These are phyloP conservation scores for Podarcis cretensis DNA, from an alignment of 2,113 vertebrate genomes.

Conservation along the genomic window DNA sequence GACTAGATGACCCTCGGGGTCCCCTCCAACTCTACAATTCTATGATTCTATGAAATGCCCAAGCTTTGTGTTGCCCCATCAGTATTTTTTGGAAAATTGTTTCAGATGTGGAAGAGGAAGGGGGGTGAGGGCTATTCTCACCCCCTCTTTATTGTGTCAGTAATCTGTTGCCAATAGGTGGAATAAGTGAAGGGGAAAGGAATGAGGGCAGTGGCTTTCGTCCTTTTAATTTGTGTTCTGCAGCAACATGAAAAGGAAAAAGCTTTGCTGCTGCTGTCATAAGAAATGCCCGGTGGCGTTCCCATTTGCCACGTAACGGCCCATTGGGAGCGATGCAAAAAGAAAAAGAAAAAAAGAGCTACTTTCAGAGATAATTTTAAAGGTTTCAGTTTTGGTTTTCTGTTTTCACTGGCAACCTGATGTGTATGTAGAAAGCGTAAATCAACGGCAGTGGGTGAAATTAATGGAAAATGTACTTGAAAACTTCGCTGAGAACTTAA, in stretches of 20 bases:
- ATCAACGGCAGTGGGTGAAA: conserved; percentile 48
- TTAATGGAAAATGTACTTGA: conserved; percentile 49
- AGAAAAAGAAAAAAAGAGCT: conserved; percentile 36
- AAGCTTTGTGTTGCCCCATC: neutral
- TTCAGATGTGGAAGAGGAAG: too few relatives aligned
- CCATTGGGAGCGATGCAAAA: neutral
- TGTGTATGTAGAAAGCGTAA: conserved; percentile 46
- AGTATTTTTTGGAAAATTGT: neutral
- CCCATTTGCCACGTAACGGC: neutral
- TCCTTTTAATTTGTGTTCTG: neutral
- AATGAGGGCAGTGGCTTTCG: neutral
- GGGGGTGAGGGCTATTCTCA: too few relatives aligned
- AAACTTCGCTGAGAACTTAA: conserved; percentile 51
- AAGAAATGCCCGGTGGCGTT: neutral
- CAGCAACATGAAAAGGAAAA: neutral
- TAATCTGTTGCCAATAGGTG: neutral
- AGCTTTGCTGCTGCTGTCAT: neutral
- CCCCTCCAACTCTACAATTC: too few relatives aligned
- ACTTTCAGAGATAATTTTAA: conserved; percentile 54
- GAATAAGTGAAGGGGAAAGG: neutral
- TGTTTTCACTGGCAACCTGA: conserved; percentile 64
- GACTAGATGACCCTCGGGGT: too few relatives aligned
- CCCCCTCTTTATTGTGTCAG: too few relatives aligned
- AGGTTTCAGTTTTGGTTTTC: conserved; percentile 60
- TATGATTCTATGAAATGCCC: neutral